Evolutionary conservation across 2,797 vertebrate species (phyloP).

Genomic region (Crenuchus spilurus): DNA sequence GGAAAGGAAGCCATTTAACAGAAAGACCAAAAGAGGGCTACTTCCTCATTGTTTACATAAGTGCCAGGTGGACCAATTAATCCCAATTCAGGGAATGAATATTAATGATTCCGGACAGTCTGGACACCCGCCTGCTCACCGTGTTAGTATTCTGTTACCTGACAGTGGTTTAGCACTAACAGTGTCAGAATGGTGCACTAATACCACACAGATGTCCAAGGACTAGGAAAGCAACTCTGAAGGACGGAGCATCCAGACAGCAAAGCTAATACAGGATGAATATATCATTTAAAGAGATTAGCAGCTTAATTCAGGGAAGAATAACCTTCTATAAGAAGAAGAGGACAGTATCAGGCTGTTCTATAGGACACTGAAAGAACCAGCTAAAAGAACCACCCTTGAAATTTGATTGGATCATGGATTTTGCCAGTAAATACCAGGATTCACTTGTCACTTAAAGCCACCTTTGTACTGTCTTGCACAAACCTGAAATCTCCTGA

Average conservation of each 20-base stretch:
- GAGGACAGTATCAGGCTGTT: background rate
- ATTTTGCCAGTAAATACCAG: background rate
- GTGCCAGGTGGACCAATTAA: conserved; percentile 89
- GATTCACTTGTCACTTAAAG: too few relatives aligned
- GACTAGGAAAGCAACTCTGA: conserved; percentile 13
- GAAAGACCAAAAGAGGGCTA: conserved; percentile 25
- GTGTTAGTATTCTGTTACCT: conserved; percentile 23
- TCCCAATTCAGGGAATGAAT: conserved; percentile 76
- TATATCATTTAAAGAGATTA: conserved; percentile 16
- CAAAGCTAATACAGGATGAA: background rate
- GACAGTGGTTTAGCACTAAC: conserved; percentile 12
- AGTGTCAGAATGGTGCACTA: background rate
- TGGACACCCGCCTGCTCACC: background rate
- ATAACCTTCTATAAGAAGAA: background rate
- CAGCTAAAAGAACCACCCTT: background rate
- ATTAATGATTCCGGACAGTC: conserved; percentile 58
- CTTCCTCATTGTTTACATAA: conserved; percentile 62
- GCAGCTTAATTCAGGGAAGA: background rate
- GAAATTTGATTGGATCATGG: background rate
- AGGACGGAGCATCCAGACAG: background rate
- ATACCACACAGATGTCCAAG: conserved; percentile 35
- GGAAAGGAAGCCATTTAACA: conserved; percentile 50
- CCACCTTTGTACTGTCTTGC: too few relatives aligned
- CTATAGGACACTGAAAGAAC: background rate
- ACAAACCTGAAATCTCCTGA: too few relatives aligned